These are phyloP conservation scores for Ivindomyrus marchei DNA, from an alignment of 2,113 vertebrate species.

Conservation along the genomic window DNA sequence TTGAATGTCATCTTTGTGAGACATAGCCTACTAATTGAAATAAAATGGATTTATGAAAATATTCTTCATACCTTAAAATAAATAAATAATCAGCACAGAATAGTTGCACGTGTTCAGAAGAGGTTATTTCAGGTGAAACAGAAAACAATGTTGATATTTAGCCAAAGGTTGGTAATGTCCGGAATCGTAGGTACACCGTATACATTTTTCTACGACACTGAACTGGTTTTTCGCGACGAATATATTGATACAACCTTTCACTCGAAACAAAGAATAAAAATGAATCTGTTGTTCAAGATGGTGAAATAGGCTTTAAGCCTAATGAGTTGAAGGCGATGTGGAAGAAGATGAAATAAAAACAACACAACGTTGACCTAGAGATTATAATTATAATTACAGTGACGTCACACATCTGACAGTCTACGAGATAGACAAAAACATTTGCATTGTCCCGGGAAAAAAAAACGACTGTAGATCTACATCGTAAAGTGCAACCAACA, in stretches of 20 bases:
- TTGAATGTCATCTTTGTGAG: background rate
- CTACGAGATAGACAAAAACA: background rate
- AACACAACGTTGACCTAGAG: background rate
- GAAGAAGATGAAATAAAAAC: background rate
- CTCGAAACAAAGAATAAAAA: background rate
- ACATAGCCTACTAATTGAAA: background rate
- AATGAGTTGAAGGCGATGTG: background rate
- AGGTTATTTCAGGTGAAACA: conserved; percentile 13
- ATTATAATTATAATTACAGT: background rate
- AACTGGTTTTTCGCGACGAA: background rate
- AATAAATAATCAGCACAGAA: background rate
- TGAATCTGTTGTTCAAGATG: background rate
- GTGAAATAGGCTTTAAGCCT: background rate
- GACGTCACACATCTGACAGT: background rate
- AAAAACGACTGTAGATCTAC: background rate
- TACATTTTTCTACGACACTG: background rate
- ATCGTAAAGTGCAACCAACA: background rate
- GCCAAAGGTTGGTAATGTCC: background rate
- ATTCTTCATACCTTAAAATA: background rate
- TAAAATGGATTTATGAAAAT: background rate
- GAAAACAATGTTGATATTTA: background rate
- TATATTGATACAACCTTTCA: background rate
- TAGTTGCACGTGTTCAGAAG: background rate
- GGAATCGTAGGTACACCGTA: background rate
- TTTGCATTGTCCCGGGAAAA: background rate